phyloP scores from a whole-genome alignment of 92 coral and sea anemone genomes.

The Zoanthus sociatus region DNA sequence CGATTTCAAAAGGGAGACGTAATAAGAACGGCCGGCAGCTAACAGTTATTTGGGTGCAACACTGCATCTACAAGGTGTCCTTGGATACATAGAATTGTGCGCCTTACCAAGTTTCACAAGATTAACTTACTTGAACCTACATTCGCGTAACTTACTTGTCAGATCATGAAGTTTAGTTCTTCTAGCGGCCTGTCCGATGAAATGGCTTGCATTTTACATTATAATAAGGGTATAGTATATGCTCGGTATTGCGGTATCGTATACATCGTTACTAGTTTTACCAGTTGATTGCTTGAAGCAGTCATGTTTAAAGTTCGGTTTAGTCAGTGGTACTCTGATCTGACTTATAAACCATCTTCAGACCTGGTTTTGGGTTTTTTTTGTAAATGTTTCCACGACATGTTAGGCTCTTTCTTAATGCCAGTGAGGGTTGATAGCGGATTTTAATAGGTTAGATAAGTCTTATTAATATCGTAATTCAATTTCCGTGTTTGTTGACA shows the following conservation, averaged over 20 bases:
- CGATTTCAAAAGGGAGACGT: conserved; percentile 16
- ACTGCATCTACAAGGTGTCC: neutral
- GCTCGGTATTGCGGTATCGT: neutral
- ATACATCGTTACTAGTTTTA: neutral
- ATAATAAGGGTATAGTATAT: too few relatives aligned
- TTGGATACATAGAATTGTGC: neutral
- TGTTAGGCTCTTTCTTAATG: neutral
- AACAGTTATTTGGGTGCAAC: neutral
- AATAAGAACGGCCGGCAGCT: neutral
- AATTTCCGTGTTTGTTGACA: conserved; percentile 41
- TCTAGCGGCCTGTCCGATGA: neutral
- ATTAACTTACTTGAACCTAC: neutral
- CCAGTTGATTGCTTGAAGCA: neutral
- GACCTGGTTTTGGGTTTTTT: neutral
- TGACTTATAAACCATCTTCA: neutral
- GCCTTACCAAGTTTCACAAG: neutral
- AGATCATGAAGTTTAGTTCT: neutral
- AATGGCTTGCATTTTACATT: neutral
- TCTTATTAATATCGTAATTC: neutral
- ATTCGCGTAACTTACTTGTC: neutral
- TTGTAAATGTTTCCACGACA: neutral
- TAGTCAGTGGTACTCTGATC: neutral
- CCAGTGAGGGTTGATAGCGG: conserved; percentile 24
- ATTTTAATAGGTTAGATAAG: neutral
- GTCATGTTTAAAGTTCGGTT: neutral